phyloP scores from a whole-genome alignment of 1,140 invertebrate genomes.

The Anadara kagoshimensis region DNA sequence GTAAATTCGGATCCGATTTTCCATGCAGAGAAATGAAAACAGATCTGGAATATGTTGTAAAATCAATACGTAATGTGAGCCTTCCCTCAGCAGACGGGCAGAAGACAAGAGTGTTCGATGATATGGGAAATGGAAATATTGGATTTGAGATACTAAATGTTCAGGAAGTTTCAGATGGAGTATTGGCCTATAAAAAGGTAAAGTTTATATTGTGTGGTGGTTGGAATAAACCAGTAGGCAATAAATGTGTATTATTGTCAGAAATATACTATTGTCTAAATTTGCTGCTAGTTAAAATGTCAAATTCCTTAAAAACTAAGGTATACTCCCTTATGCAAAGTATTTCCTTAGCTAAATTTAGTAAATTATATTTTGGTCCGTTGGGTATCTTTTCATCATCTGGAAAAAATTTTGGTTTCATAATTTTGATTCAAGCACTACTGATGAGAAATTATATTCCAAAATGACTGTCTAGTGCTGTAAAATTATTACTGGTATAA shows the following conservation, averaged over 20 bases:
- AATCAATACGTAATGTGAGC: constrained; percentile 23
- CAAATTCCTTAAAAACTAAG: no score
- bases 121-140: constrained; percentile 61
- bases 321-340: no score
- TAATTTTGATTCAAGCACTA: no score
- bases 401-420: no score
- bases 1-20: constrained; percentile 19
- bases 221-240: constrained; percentile 13
- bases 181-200: constrained; percentile 29
- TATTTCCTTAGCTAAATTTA: no score
- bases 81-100: neutral
- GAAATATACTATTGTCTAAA: no score
- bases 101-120: constrained; percentile 49
- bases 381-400: no score
- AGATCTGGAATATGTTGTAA: constrained; percentile 19
- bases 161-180: constrained; percentile 18
- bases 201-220: neutral
- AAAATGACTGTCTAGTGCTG: no score
- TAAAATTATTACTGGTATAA: neutral
- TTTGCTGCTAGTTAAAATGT: no score
- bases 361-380: no score
- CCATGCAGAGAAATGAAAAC: constrained; percentile 37
- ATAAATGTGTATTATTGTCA: no score
- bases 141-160: constrained; percentile 62
- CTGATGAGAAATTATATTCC: no score